Percentiles rank a stretch among this genome's conserved stretches.
Evolutionary conservation across 2,888 invertebrate genomes (phyloP).

Genomic region (Coelopa pilipes): DNA sequence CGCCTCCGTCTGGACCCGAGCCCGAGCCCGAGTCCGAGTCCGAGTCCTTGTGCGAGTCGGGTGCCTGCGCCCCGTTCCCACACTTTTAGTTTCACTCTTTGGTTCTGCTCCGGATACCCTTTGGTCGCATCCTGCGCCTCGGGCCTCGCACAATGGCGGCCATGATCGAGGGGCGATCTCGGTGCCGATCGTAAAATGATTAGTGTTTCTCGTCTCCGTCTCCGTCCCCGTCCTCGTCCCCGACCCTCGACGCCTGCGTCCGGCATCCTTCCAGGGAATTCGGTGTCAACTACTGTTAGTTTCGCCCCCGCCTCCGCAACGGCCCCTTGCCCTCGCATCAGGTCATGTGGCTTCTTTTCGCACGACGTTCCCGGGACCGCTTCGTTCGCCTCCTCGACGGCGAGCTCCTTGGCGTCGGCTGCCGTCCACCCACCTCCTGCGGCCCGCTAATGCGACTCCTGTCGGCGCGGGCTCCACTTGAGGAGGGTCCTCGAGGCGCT

Average conservation of each 20-base stretch:
- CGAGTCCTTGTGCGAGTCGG: no score
- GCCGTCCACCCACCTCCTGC: no score
- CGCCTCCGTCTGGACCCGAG: not conserved
- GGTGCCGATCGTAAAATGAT: constrained; percentile 37
- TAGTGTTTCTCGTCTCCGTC: constrained; percentile 11
- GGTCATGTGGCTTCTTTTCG: not conserved
- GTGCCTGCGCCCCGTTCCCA: constrained; percentile 2
- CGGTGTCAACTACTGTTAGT: constrained; percentile 28
- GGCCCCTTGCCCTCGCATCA: not conserved
- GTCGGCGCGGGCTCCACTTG: no score
- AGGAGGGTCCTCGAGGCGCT: no score
- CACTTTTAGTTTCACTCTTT: constrained; percentile 18
- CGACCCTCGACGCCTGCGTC: not conserved
- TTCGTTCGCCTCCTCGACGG: no score
- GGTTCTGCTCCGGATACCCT: constrained; percentile 5
- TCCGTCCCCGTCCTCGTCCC: constrained; percentile 22
- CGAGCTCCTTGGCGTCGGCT: no score
- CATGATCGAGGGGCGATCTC: constrained; percentile 14
- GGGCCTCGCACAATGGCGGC: constrained; percentile 30
- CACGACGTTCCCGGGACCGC: no score
- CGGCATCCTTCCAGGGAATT: constrained; percentile 16
- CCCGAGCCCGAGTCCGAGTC: no score
- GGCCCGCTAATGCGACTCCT: no score
- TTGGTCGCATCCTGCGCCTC: constrained; percentile 14
- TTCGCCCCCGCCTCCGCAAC: constrained; percentile 27